Conservation (phyloP, 2,797 vertebrate genomes). For the Sibirionetta formosa region DNA sequence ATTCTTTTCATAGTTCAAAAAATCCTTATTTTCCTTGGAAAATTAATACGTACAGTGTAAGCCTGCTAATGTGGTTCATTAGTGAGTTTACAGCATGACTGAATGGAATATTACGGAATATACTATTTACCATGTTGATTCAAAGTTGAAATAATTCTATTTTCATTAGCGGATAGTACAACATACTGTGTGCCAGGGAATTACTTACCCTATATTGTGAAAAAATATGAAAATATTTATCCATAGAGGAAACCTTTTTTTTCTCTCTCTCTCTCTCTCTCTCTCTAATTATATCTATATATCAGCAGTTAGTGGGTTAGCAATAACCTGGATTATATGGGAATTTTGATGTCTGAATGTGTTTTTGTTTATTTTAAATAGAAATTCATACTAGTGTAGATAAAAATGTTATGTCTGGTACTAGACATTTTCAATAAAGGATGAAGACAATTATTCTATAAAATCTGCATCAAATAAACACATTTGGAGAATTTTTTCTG, state of each 20-base stretch:
- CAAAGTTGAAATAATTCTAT: not conserved
- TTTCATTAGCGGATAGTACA: not conserved
- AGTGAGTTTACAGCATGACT: not conserved
- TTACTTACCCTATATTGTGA: not conserved
- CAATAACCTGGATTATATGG: not conserved
- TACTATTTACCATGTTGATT: not conserved
- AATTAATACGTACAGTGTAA: not conserved
- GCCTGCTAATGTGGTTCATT: not conserved
- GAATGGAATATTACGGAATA: not conserved
- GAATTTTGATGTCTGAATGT: not conserved
- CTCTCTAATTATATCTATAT: too few species aligned
- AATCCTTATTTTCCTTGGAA: not conserved
- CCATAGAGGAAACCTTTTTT: not conserved
- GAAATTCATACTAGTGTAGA: not conserved
- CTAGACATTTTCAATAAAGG: not conserved
- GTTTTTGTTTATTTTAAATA: not conserved
- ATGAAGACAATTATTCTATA: not conserved
- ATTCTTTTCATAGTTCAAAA: not conserved
- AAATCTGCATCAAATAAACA: not conserved
- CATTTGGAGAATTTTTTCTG: not conserved
- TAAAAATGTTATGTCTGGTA: not conserved
- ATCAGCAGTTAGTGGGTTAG: not conserved
- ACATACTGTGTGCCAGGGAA: not conserved
- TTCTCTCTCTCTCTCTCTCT: too few species aligned
- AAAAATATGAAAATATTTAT: not conserved